These are phyloP conservation scores for Tetranychus piercei DNA, from an alignment of 2,888 invertebrate species.

Conservation along the genomic window DNA sequence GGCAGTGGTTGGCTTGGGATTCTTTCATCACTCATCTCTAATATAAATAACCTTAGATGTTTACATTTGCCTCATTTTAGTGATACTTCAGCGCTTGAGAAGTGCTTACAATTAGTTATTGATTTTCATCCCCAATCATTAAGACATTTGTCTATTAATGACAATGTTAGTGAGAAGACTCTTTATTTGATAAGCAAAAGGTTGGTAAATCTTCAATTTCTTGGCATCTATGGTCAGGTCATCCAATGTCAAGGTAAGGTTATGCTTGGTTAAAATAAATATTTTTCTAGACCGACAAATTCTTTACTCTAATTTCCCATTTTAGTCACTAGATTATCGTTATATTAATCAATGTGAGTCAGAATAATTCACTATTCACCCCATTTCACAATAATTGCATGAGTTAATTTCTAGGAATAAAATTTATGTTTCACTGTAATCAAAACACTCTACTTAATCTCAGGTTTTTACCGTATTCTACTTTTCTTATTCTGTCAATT, in stretches of 20 bases:
- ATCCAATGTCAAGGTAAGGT: not conserved
- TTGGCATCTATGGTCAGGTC: not conserved
- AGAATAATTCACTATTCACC: no score
- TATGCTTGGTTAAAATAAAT: not conserved
- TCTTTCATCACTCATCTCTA: not conserved
- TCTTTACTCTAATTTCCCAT: no score
- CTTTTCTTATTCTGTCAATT: no score
- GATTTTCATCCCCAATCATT: not conserved
- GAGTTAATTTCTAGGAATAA: no score
- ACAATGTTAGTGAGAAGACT: not conserved
- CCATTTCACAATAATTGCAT: no score
- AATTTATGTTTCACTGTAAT: no score
- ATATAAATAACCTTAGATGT: not conserved
- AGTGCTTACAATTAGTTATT: not conserved
- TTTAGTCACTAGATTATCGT: no score
- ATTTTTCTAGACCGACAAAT: not conserved
- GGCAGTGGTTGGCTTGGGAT: not conserved
- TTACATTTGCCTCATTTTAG: not conserved
- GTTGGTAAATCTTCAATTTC: not conserved
- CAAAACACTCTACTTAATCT: no score
- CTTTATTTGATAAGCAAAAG: not conserved
- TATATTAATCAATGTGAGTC: no score
- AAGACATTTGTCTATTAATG: not conserved
- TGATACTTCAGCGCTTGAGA: not conserved
- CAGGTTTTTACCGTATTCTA: no score